Percentiles rank a stretch among this genome's conserved stretches.
Evolutionary conservation across 2,113 vertebrate genomes (phyloP).

Genomic region (Oncorhynchus keta): DNA sequence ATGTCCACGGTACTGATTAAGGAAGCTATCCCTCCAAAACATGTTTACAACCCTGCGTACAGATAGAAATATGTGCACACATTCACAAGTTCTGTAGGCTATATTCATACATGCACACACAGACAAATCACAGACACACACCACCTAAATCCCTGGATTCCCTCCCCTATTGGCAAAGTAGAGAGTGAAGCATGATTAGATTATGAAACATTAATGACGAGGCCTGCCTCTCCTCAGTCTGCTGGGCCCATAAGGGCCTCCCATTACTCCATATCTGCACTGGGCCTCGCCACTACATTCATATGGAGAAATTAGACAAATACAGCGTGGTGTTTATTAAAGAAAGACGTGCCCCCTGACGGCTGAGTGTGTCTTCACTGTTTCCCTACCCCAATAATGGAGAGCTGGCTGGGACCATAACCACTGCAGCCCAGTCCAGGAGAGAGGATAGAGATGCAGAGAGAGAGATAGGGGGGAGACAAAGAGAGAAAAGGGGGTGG

Average conservation of each 20-base stretch:
- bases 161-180: constrained; percentile 29
- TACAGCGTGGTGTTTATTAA: constrained; percentile 47
- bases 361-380: constrained; percentile 17
- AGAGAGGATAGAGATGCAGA: neutral
- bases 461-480: neutral
- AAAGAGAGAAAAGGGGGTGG: neutral
- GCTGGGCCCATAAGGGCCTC: constrained; percentile 38
- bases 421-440: constrained; percentile 4
- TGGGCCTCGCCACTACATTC: constrained; percentile 30
- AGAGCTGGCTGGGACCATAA: neutral
- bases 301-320: constrained; percentile 57
- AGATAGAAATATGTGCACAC: constrained; percentile 4
- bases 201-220: constrained; percentile 62
- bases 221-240: constrained; percentile 17
- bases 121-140: neutral
- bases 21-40: constrained; percentile 13
- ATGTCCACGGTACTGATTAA: neutral
- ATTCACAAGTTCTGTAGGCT: neutral
- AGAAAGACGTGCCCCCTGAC: constrained; percentile 37
- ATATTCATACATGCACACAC: neutral
- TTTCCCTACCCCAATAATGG: constrained; percentile 33
- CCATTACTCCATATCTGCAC: constrained; percentile 21
- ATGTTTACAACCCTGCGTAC: neutral
- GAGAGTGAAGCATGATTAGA: constrained; percentile 48
- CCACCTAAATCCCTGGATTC: neutral